Conservation (phyloP, 2,113 vertebrate species). For the Prolemur simus region DNA sequence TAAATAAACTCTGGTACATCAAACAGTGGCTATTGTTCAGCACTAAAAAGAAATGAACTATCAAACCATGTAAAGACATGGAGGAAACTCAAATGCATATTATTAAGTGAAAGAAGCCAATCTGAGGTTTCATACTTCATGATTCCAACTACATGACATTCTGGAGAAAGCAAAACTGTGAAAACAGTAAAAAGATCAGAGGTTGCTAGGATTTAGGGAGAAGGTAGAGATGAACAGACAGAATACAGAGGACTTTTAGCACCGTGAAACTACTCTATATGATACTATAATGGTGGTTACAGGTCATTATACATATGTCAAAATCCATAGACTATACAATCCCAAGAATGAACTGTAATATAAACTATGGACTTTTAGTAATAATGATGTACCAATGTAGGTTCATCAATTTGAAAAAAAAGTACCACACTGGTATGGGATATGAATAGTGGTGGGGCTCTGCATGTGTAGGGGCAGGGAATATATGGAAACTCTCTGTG, state of each 20-base stretch:
- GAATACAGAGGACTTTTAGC: background rate
- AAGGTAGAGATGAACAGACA: background rate
- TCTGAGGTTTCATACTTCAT: background rate
- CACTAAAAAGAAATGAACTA: background rate
- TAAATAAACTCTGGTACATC: background rate
- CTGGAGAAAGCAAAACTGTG: background rate
- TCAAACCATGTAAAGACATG: background rate
- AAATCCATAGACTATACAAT: background rate
- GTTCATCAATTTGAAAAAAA: background rate
- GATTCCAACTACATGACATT: background rate
- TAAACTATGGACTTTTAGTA: background rate
- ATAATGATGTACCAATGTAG: background rate
- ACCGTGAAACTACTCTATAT: background rate
- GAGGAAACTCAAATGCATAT: background rate
- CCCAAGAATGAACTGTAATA: background rate
- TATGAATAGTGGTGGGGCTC: background rate
- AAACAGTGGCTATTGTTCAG: background rate
- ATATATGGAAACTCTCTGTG: background rate
- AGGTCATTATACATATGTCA: background rate
- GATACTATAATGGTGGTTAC: background rate
- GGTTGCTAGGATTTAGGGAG: background rate
- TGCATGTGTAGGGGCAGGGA: too few species aligned
- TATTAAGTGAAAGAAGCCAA: background rate
- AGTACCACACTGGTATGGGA: background rate
- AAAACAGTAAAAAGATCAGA: background rate